Evolutionary conservation across 2,797 vertebrate species (phyloP).

Genomic region (Amblyopsis hoosieri): DNA sequence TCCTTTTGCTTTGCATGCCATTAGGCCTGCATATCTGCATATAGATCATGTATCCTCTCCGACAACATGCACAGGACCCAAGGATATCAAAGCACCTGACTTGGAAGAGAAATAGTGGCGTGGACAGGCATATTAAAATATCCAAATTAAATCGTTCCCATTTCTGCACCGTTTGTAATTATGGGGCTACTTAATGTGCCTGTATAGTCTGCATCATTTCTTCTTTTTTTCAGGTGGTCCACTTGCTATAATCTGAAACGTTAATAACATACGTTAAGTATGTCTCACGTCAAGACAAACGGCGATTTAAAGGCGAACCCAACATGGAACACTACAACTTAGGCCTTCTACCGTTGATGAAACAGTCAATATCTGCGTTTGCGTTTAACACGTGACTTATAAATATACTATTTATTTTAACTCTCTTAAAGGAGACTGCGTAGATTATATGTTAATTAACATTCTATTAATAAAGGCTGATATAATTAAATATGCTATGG

Average conservation of each 20-base stretch:
- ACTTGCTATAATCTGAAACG: slow-evolving; percentile 53
- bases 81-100: not conserved
- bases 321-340: slow-evolving; percentile 64
- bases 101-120: not conserved
- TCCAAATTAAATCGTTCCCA: slow-evolving; percentile 66
- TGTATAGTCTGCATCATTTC: slow-evolving; percentile 61
- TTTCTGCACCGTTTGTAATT: slow-evolving; percentile 65
- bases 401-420: slow-evolving; percentile 38
- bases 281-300: slow-evolving; percentile 54
- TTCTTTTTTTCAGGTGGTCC: slow-evolving; percentile 53
- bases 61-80: not conserved
- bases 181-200: slow-evolving; percentile 63
- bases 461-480: slow-evolving; percentile 50
- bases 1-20: no score
- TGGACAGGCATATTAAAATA: slow-evolving; percentile 37
- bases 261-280: slow-evolving; percentile 58
- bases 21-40: not conserved
- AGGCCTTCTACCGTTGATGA: slow-evolving; percentile 61
- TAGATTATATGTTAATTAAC: slow-evolving; percentile 47
- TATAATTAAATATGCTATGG: slow-evolving; percentile 12
- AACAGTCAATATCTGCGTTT: slow-evolving; percentile 56
- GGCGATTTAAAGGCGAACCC: slow-evolving; percentile 69
- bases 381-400: slow-evolving; percentile 48
- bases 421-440: slow-evolving; percentile 49
- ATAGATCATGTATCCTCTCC: not conserved